Base-by-base conservation (phyloP, 2,888 invertebrate genomes). In the Latrodectus hesperus region DNA sequence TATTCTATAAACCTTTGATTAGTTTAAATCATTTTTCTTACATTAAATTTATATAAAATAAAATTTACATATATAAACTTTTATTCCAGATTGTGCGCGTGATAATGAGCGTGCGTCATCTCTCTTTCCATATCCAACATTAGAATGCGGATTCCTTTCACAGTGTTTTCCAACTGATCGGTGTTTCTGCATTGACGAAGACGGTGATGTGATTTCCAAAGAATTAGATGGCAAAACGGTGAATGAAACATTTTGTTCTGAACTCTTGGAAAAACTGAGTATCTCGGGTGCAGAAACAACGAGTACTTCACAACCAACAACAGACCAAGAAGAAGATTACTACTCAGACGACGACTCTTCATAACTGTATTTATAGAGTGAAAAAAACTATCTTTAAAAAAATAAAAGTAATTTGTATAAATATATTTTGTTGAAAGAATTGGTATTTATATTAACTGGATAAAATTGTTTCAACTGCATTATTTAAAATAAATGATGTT, bases 181-280 rank as follows among this genome's bases (percentile, higher is more conserved):
- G 17, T 88, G 88, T 49, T 88, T 79, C 51, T 88, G 88, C 55
- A 75, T 83, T 0, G 88, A 88, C 70, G 49, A 64, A 65, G 88
- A 88, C 22, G 88, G 88, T 5, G 88, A 84, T 17, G 16, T 79
- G 6, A 77, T 77, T 55, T 84, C 77, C 0, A 72, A 17, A 17
- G 38, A 64, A 60, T 14, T 72, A 9, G 78, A 53, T 22, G 64
- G 73, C 65, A 17, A 16, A 64, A 26, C 38, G 9, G 16, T 12
- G 16, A n/a, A 70, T 53, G 49, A 81, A 64, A 49, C 80, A 17
- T 16, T 65, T 26, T 81, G 80, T 52, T 49, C 52, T 16, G 52
- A 72, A 14, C 12, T 72, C 12, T 72, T 81, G 16, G 38, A 81
- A n/a, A 22, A 51, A 78, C 70, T 78, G n/a, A 65, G 16, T 49